Percentiles rank a stretch among this genome's conserved stretches.
Conservation (phyloP, 1,140 invertebrate genomes). For the Brachionus sp. region DNA sequence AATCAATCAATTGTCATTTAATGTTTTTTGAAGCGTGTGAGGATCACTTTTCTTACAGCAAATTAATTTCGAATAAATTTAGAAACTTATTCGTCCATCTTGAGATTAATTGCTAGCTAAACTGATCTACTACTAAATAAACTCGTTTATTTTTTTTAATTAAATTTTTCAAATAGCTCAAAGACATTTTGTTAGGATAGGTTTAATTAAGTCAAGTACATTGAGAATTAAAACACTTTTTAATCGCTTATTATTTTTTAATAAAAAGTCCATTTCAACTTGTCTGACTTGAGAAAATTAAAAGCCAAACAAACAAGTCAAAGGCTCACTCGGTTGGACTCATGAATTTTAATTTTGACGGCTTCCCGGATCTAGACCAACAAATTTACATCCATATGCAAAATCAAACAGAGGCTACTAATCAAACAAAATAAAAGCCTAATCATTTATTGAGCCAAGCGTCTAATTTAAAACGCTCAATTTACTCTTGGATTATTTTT, state of each 20-base stretch:
- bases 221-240: neutral
- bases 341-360: neutral
- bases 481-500: too few relatives aligned
- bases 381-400: neutral
- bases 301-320: neutral
- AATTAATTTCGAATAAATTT: conserved; percentile 12
- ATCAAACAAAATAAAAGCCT: too few relatives aligned
- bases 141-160: neutral
- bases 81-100: neutral
- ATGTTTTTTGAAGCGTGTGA: neutral
- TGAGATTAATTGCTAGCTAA: neutral
- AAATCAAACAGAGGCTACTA: neutral
- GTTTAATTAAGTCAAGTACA: conserved; percentile 4
- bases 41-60: neutral
- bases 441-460: too few relatives aligned
- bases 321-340: neutral
- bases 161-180: conserved; percentile 32
- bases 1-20: conserved; percentile 22
- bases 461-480: too few relatives aligned
- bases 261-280: neutral
- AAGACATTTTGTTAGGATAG: conserved; percentile 8
- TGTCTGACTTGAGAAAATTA: neutral
- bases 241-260: conserved; percentile 6
- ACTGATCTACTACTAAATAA: neutral
- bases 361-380: neutral